Evolutionary conservation across 2,888 invertebrate species (phyloP), one percentile per base, ranked within the genome.

Genomic region (Leptarthrus brevirostris): DNA sequence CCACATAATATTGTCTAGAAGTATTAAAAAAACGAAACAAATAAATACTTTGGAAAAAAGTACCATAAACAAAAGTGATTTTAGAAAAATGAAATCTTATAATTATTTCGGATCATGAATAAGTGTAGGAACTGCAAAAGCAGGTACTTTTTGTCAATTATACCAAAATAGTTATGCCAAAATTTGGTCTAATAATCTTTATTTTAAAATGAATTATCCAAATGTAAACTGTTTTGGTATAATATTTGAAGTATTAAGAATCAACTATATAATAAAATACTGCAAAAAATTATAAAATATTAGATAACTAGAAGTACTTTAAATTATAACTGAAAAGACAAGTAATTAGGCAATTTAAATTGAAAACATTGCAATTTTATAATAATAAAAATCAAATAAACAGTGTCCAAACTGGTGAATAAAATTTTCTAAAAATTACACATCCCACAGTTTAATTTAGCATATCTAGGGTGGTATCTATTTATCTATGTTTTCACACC

Each of bases 1-100:
- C 96, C 96, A 96, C 95, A 96, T 95, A 92, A 96, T 95, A 94
- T 85, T 85, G 81, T 96, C 96, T 96, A 93, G 89, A 93, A 89
- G 89, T 88, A 78, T 78, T 76, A 79, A 78, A 74, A 76, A 77
- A 76, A 75, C 73, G 74, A 74, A 74, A 24, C 72, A 56, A 74
- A 74, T 56, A 66, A 47, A 74, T 66, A 53, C 6, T 40, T 47
- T 14, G 16, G 20, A 53, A 24, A 26, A 2, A 24, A 56, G 34
- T 8, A 24, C 14, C 54, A n/a, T 14, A 53, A 34, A 70, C 1
- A 22, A 70, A 53, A 44, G 22, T 20, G 22, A 47, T 49, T 47
- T 66, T 16, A 66, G 47, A 61, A n/a, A 40, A 40, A n/a, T 16
- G 40, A 12, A 18, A 2, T 61, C 30, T 61, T 61, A 30, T 14